These are phyloP conservation scores for Ptychochromis oligacanthus DNA, from an alignment of 2,113 vertebrate genomes.

Conservation along the genomic window DNA sequence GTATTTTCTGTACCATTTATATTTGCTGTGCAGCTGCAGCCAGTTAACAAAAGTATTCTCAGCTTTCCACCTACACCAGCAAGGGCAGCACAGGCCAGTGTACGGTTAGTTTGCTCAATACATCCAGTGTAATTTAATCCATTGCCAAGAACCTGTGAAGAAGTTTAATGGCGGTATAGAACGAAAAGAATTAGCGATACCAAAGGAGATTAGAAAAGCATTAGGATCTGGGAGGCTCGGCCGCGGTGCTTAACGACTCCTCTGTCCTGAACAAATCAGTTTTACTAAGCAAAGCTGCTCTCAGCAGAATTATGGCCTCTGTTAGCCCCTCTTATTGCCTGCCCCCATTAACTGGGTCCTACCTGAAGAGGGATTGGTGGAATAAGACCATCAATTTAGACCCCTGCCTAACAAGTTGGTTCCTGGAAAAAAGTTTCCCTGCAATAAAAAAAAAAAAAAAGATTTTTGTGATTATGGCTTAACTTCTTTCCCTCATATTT, in stretches of 20 bases:
- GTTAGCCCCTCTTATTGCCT: constrained; percentile 68
- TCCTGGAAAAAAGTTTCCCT: constrained; percentile 28
- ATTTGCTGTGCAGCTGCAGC: constrained; percentile 43
- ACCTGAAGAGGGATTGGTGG: constrained; percentile 60
- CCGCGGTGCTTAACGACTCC: constrained; percentile 69
- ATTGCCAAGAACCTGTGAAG: constrained; percentile 63
- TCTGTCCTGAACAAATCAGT: constrained; percentile 69
- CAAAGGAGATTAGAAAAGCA: constrained; percentile 76
- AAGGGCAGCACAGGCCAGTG: constrained; percentile 59
- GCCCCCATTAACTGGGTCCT: constrained; percentile 66
- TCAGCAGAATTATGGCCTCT: constrained; percentile 71
- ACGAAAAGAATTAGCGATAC: constrained; percentile 72
- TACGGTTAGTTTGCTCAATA: constrained; percentile 65
- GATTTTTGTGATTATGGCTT: background rate
- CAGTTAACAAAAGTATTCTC: constrained; percentile 34
- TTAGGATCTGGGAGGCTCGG: constrained; percentile 63
- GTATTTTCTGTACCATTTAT: background rate
- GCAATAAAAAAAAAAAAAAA: constrained; percentile 38
- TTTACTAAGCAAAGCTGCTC: constrained; percentile 65
- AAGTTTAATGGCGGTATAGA: constrained; percentile 69
- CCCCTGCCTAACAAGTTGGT: constrained; percentile 38
- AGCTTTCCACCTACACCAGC: constrained; percentile 53
- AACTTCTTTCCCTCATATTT: constrained; percentile 2
- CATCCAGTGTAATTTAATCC: constrained; percentile 75
- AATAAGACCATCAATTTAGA: constrained; percentile 65